phyloP scores from a whole-genome alignment of 1,140 invertebrate genomes.

The Saccostrea glomerata region DNA sequence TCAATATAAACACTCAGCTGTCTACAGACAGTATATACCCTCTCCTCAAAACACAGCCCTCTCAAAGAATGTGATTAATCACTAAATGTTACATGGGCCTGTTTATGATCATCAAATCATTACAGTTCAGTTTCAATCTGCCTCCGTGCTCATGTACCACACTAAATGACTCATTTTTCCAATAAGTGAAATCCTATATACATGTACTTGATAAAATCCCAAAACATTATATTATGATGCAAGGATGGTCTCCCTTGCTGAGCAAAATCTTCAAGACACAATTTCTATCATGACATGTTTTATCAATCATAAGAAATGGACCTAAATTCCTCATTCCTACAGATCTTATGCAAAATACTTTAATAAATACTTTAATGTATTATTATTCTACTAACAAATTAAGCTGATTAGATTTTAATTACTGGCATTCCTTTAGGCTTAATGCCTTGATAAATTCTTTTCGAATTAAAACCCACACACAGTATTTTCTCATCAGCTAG shows the following conservation, averaged over 20 bases:
- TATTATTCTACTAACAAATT: background rate
- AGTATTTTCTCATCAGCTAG: background rate
- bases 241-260: background rate
- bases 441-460: background rate
- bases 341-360: background rate
- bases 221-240: background rate
- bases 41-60: background rate
- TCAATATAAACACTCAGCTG: constrained; percentile 28
- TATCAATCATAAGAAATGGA: background rate
- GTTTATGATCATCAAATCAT: constrained; percentile 22
- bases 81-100: background rate
- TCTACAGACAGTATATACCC: background rate
- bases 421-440: background rate
- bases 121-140: constrained; percentile 22
- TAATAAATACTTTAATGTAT: background rate
- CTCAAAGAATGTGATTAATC: constrained; percentile 19
- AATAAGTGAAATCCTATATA: background rate
- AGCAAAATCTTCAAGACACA: background rate
- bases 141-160: background rate
- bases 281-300: background rate
- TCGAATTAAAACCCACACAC: background rate
- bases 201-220: background rate
- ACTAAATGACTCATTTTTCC: constrained; percentile 9
- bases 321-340: background rate
- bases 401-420: constrained; percentile 32